phyloP scores from a whole-genome alignment of 2,113 vertebrate genomes.

The human (Homo sapiens) region DNA sequence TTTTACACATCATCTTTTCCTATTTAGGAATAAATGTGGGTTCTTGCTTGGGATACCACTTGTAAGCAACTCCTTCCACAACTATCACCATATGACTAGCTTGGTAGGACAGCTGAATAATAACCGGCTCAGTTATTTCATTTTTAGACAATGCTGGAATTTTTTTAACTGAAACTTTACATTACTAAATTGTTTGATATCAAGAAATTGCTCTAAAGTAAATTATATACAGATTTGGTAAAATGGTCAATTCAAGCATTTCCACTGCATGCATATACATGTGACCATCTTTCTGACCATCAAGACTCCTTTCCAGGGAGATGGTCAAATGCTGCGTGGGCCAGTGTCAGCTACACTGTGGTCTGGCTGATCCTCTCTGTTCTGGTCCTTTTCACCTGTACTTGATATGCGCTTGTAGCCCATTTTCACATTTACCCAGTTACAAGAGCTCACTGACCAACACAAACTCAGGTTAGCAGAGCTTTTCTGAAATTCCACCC shows the following conservation, averaged over 20 bases:
- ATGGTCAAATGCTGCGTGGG: neutral
- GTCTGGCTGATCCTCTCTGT: neutral
- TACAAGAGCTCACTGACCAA: neutral
- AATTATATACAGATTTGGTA: neutral
- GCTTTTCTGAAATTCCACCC: neutral
- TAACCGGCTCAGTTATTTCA: neutral
- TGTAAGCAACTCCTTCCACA: neutral
- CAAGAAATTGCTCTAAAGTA: neutral
- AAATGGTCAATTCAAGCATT: neutral
- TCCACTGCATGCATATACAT: neutral
- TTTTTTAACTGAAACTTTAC: constrained; percentile 16
- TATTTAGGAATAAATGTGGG: neutral
- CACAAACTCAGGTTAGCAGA: neutral
- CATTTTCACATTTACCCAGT: neutral
- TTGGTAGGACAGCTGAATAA: neutral
- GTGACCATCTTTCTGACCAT: neutral
- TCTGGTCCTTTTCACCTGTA: neutral
- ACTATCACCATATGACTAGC: neutral
- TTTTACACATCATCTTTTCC: neutral
- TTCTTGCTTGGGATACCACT: neutral
- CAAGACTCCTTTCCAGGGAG: neutral
- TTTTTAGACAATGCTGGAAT: neutral
- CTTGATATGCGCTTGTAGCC: neutral
- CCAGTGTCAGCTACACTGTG: neutral
- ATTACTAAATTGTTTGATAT: neutral